phyloP scores from a whole-genome alignment of 2,113 vertebrate genomes.

The Poeciliopsis turrubarensis region DNA sequence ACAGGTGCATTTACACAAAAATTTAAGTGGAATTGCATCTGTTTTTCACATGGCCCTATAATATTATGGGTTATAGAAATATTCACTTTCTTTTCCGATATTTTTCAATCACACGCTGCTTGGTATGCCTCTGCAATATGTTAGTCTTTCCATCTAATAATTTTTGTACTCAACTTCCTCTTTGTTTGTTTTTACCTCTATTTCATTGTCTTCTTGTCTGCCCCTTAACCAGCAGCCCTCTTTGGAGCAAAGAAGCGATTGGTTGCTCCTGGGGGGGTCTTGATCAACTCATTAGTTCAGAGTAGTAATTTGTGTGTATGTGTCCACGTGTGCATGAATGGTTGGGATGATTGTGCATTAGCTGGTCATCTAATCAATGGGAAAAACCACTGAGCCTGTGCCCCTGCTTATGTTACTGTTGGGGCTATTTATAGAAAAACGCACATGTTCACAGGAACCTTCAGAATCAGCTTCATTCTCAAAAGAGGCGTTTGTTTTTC shows the following conservation, averaged over 20 bases:
- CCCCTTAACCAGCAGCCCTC: conserved; percentile 16
- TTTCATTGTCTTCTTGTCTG: not conserved
- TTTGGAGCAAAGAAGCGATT: conserved; percentile 50
- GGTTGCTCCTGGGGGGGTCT: conserved; percentile 64
- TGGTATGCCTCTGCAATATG: not conserved
- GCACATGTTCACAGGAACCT: conserved; percentile 12
- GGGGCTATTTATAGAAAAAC: conserved; percentile 64
- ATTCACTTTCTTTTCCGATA: not conserved
- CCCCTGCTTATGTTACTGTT: conserved; percentile 76
- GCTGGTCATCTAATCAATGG: conserved; percentile 94
- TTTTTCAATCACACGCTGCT: not conserved
- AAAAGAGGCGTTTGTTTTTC: not conserved
- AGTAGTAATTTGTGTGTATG: conserved; percentile 40
- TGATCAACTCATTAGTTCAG: conserved; percentile 65
- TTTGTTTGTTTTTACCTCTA: not conserved
- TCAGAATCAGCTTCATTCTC: conserved; percentile 6
- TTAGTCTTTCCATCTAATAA: not conserved
- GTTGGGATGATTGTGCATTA: conserved; percentile 91
- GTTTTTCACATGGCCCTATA: not conserved
- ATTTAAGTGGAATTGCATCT: conserved; percentile 12
- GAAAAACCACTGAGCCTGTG: conserved; percentile 94
- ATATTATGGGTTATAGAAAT: not conserved
- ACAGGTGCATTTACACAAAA: conserved; percentile 24
- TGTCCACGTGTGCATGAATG: conserved; percentile 30
- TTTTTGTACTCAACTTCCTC: conserved; percentile 11